phyloP scores from a whole-genome alignment of 2,113 vertebrate species.

The Seriola dumerili region DNA sequence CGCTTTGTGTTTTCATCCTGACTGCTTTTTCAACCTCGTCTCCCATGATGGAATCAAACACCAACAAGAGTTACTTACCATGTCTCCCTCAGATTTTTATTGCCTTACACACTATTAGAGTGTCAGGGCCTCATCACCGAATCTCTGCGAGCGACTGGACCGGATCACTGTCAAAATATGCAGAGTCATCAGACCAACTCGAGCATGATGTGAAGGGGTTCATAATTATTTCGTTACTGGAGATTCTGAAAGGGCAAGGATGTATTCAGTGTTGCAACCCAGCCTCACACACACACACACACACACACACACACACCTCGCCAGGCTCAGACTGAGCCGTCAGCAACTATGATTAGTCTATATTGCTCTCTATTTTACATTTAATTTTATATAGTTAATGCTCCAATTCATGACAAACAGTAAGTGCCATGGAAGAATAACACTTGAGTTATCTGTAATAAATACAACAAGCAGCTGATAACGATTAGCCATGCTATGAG shows the following conservation, averaged over 20 bases:
- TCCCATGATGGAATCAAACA: background rate
- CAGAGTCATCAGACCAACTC: slow-evolving; percentile 21
- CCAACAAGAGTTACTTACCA: background rate
- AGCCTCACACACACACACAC: background rate
- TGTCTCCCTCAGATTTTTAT: slow-evolving; percentile 8
- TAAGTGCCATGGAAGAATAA: background rate
- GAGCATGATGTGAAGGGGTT: slow-evolving; percentile 5
- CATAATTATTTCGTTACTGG: slow-evolving; percentile 25
- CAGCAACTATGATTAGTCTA: slow-evolving; percentile 1
- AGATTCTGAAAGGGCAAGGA: slow-evolving; percentile 10
- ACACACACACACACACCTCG: background rate
- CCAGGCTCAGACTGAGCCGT: slow-evolving; percentile 11
- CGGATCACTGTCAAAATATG: background rate
- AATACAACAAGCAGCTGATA: background rate
- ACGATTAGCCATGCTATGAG: background rate
- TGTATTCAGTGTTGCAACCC: background rate
- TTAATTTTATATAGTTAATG: background rate
- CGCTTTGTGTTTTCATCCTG: background rate
- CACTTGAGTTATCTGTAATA: background rate
- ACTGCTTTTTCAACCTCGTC: background rate
- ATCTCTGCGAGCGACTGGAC: background rate
- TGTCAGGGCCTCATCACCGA: slow-evolving; percentile 9
- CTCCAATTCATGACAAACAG: background rate
- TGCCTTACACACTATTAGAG: background rate
- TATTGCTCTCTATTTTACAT: background rate